phyloP scores from a whole-genome alignment of 2,113 vertebrate genomes.

The Oreochromis tanganicae region DNA sequence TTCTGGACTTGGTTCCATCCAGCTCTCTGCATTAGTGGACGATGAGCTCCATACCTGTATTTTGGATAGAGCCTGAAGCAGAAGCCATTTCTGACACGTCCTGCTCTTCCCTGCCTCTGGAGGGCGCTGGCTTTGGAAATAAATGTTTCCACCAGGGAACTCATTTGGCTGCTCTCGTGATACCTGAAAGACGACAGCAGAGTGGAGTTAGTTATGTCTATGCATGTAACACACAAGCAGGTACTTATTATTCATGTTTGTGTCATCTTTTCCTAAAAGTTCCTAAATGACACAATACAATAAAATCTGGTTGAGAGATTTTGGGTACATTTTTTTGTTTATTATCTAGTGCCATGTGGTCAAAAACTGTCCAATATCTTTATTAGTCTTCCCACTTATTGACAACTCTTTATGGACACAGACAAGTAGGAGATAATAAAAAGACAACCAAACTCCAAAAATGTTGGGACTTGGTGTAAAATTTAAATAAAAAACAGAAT shows the following conservation, averaged over 20 bases:
- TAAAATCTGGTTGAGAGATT: not conserved
- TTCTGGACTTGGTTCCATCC: not conserved
- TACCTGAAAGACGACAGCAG: slow-evolving; percentile 69
- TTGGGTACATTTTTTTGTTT: not conserved
- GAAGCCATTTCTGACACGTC: slow-evolving; percentile 86
- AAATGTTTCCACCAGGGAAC: slow-evolving; percentile 93
- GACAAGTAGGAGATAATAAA: not conserved
- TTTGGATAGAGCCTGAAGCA: slow-evolving; percentile 92
- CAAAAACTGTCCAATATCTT: not conserved
- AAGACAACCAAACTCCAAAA: not conserved
- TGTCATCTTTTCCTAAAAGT: not conserved
- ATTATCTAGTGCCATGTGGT: not conserved
- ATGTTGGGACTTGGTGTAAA: not conserved
- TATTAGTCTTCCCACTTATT: not conserved
- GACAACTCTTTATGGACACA: not conserved
- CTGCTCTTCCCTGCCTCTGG: slow-evolving; percentile 94
- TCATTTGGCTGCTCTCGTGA: slow-evolving; percentile 98
- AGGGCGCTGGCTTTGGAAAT: slow-evolving; percentile 96
- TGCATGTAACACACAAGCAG: not conserved
- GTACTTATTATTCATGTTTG: not conserved
- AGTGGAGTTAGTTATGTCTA: not conserved
- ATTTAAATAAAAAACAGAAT: not conserved
- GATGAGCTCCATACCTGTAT: slow-evolving; percentile 42
- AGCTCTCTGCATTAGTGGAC: not conserved
- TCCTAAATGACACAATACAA: not conserved